Evolutionary conservation across 2,113 vertebrate genomes (phyloP), one percentile per base, ranked within the genome.

Genomic region (Centropus unirufus): DNA sequence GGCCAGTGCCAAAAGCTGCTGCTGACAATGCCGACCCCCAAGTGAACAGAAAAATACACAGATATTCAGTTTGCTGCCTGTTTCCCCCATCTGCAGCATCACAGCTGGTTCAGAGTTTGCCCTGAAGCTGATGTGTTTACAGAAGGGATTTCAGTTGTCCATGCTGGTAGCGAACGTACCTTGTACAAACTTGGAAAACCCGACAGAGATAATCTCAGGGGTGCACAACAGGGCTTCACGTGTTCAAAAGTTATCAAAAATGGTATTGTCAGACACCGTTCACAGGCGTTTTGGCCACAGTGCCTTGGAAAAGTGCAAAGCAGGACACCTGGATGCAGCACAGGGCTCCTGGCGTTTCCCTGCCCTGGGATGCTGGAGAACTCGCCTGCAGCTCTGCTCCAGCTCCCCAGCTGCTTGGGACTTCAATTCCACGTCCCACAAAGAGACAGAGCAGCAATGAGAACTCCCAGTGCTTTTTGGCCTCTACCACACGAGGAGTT

Each of bases 111-210:
- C 49, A 14, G 61, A 51, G 69, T 9, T 7, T 27, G 79, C 84
- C 74, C 67, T 73, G 76, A 3, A 46, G 89, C 1, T 32, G 54
- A 78, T 75, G 77, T 84, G 89, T 93, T 96, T 91, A 92, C 2
- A 90, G 87, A 26, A 92, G 85, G 75, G 78, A 85, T 42, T 73
- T 79, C 51, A 19, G 76, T n/a, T 6, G 57, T 10, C 68, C 24
- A 40, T 2, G 69, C 91, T 73, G 75, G 55, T 36, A 39, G 70
- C 42, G 66, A 70, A 81, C 11, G 34, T 73, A 87, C 92, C 91
- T 84, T 69, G 78, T 66, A 95, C 91, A 90, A 94, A 93, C 87
- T 95, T 93, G 95, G 94, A 84, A 72, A 91, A 87, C 2, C 1
- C 20, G 0, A 21, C 34, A 0, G 17, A 51, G 91, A 67, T 89